phyloP scores from a whole-genome alignment of 2,797 vertebrate species.

The Benthosema pterotum region DNA sequence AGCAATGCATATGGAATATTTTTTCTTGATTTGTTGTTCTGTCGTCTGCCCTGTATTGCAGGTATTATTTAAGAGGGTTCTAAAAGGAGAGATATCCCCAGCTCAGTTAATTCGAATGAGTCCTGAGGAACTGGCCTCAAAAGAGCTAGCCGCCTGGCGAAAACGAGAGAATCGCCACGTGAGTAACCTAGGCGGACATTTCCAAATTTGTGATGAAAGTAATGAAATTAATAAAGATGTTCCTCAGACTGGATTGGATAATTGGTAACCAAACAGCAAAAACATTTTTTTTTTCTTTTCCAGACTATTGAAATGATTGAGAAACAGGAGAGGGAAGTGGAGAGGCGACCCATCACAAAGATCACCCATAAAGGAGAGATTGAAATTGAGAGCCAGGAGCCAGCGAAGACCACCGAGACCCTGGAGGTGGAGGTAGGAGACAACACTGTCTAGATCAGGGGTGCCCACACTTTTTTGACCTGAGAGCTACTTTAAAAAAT shows the following conservation, averaged over 20 bases:
- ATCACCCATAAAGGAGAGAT: conserved; percentile 99
- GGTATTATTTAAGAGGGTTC: conserved; percentile 92
- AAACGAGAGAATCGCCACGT: conserved; percentile 97
- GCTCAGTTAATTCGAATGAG: conserved; percentile 95
- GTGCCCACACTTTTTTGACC: too few relatives aligned
- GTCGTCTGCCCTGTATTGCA: conserved; percentile 31
- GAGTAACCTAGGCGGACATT: conserved; percentile 63
- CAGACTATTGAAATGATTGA: conserved; percentile 99
- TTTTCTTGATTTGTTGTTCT: not conserved
- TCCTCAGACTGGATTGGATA: conserved; percentile 6
- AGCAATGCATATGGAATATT: not conserved
- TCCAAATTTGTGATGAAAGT: too few relatives aligned
- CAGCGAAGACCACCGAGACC: conserved; percentile 88
- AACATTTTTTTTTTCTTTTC: conserved; percentile 32
- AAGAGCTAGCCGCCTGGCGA: conserved; percentile 97
- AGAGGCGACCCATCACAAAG: conserved; percentile 97
- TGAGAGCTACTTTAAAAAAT: too few relatives aligned
- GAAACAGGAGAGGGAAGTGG: conserved; percentile 95
- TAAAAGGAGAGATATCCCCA: conserved; percentile 95
- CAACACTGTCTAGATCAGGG: too few relatives aligned
- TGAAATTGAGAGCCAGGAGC: conserved; percentile 96
- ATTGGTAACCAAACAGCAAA: conserved; percentile 1
- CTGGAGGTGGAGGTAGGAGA: conserved; percentile 85
- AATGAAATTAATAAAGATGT: not conserved
- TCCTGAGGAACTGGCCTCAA: conserved; percentile 96